Conservation (phyloP, 2,888 invertebrate species). For the Eumerus sabulonum region DNA sequence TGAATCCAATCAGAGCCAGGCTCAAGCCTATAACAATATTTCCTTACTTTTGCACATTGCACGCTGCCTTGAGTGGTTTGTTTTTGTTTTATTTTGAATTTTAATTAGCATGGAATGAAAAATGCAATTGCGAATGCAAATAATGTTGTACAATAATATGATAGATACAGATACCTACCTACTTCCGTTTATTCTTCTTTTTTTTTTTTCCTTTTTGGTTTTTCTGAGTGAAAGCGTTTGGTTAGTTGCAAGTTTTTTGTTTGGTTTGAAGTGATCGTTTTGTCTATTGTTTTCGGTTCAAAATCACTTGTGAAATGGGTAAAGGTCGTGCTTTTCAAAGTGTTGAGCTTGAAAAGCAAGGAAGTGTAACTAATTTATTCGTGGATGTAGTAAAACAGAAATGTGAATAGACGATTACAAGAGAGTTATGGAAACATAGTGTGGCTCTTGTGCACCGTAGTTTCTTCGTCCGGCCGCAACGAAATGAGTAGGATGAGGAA, state of each 20-base stretch:
- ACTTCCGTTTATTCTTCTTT: not conserved
- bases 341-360: conserved; percentile 3
- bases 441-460: too few species aligned
- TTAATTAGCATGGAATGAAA: conserved; percentile 54
- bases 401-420: conserved; percentile 34
- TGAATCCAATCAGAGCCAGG: too few species aligned
- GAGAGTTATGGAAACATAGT: too few species aligned
- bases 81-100: conserved; percentile 16
- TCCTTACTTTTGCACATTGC: conserved; percentile 50
- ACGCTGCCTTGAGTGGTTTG: conserved; percentile 49
- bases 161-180: too few species aligned
- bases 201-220: not conserved
- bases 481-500: conserved; percentile 19
- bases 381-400: conserved; percentile 19
- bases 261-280: conserved; percentile 5
- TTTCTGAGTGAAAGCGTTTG: conserved; percentile 50
- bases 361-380: conserved; percentile 60
- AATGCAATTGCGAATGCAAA: conserved; percentile 1
- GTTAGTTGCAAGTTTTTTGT: conserved; percentile 51
- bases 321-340: too few species aligned
- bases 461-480: not conserved
- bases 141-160: not conserved
- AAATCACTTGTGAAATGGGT: conserved; percentile 12
- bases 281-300: not conserved
- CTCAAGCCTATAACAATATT: too few species aligned